Percentiles rank a stretch among this genome's conserved stretches.
Conservation (phyloP, 1,140 invertebrate genomes). For the Drosophila kanapiae region DNA sequence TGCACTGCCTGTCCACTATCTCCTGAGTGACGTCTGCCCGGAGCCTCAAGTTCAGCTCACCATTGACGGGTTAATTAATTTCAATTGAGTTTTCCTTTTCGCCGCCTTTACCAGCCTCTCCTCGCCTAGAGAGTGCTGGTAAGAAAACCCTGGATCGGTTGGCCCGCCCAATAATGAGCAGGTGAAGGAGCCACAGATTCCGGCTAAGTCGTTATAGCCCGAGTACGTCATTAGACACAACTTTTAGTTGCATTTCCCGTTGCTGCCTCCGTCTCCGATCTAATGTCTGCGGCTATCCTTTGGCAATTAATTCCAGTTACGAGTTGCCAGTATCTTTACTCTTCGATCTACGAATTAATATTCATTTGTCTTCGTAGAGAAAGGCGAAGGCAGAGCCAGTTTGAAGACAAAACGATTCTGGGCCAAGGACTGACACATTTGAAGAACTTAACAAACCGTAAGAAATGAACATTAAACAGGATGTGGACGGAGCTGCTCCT, state of each 20-base stretch:
- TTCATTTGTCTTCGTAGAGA: slow-evolving; percentile 35
- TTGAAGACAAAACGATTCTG: slow-evolving; percentile 43
- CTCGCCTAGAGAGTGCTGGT: background rate
- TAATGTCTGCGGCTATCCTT: background rate
- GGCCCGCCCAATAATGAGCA: slow-evolving; percentile 4
- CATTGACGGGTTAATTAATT: slow-evolving; percentile 45
- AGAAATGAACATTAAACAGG: slow-evolving; percentile 76
- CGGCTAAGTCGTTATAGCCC: background rate
- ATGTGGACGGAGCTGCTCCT: slow-evolving; percentile 42
- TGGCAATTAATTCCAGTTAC: slow-evolving; percentile 56
- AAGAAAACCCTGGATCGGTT: background rate
- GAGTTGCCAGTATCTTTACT: slow-evolving; percentile 15
- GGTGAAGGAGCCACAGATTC: slow-evolving; percentile 1
- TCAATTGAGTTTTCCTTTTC: slow-evolving; percentile 33
- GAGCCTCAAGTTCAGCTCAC: slow-evolving; percentile 2
- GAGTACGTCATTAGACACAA: background rate
- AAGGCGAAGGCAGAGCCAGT: background rate
- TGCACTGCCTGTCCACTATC: slow-evolving; percentile 1
- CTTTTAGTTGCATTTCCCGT: background rate
- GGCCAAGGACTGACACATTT: slow-evolving; percentile 61
- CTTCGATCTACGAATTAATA: slow-evolving; percentile 52
- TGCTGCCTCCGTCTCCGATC: background rate
- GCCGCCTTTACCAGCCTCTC: too few relatives aligned
- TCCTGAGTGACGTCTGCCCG: slow-evolving; percentile 23
- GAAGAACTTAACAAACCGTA: slow-evolving; percentile 79